These are phyloP conservation scores for Enteromius trimaculatus DNA, from an alignment of 2,797 vertebrate species.

Conservation along the genomic window DNA sequence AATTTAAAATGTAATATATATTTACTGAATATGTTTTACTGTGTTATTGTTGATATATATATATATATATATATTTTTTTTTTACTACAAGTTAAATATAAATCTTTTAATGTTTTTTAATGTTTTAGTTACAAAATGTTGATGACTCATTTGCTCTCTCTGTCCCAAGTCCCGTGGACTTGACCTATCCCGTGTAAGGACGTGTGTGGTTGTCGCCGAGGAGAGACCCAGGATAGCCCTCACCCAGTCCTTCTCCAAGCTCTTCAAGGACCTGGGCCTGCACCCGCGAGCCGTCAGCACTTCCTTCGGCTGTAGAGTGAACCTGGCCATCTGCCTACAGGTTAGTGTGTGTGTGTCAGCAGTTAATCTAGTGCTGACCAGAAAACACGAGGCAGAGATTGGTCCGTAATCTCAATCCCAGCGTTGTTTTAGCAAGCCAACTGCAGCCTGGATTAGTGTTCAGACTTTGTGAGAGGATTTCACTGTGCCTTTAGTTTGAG, in stretches of 20 bases:
- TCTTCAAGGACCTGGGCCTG: conserved; percentile 95
- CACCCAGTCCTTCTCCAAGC: conserved; percentile 95
- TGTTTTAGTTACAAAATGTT: neutral
- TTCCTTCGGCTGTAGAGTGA: conserved; percentile 89
- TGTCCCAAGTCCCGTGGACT: conserved; percentile 87
- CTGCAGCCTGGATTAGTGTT: conserved; percentile 39
- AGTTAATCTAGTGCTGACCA: neutral
- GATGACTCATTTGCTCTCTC: neutral
- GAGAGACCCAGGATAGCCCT: conserved; percentile 93
- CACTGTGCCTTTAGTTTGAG: neutral
- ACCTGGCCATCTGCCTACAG: conserved; percentile 90
- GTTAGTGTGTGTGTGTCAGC: conserved; percentile 66
- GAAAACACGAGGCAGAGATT: conserved; percentile 11
- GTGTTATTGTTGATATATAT: too few species aligned
- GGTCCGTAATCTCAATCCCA: conserved; percentile 30
- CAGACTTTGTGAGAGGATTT: conserved; percentile 33
- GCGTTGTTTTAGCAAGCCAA: conserved; percentile 20
- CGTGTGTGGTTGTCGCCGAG: conserved; percentile 95
- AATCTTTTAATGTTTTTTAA: too few species aligned
- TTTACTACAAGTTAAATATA: too few species aligned
- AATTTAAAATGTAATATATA: neutral
- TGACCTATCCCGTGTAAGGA: conserved; percentile 95
- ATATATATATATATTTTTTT: too few species aligned
- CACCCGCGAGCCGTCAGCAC: conserved; percentile 91
- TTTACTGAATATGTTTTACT: neutral